A percentile compares a stretch with the other conserved stretches of the same genome.
Evolutionary conservation across 2,888 invertebrate genomes (phyloP).

Genomic region (Mesorhabditis sp.): DNA sequence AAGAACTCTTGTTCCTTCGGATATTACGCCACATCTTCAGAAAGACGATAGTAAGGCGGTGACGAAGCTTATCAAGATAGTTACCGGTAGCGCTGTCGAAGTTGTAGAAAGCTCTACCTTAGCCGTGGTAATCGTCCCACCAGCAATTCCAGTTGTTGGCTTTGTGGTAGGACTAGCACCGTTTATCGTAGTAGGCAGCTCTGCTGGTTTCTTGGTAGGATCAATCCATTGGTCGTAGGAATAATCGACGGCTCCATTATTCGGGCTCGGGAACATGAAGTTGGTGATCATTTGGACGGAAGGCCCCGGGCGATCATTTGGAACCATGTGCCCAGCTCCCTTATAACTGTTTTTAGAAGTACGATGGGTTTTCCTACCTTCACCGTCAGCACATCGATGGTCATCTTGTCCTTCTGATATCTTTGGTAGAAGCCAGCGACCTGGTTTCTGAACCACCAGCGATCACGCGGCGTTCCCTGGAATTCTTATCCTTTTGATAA

Average conservation of each 20-base stretch:
- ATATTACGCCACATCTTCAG: no score
- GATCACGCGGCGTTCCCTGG: constrained; percentile 20
- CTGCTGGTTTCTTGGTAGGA: not conserved
- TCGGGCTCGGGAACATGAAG: constrained; percentile 18
- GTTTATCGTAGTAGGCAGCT: not conserved
- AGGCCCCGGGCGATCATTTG: constrained; percentile 31
- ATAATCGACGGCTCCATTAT: constrained; percentile 19
- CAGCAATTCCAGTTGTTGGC: no score
- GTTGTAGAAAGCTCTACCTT: no score
- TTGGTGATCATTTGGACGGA: constrained; percentile 34
- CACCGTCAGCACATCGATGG: constrained; percentile 45
- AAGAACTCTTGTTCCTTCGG: no score
- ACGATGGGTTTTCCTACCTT: constrained; percentile 21
- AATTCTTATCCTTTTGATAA: constrained; percentile 8
- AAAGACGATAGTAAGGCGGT: no score
- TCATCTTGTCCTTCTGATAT: constrained; percentile 29
- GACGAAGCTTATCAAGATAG: no score
- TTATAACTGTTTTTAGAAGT: not conserved
- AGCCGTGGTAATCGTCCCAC: no score
- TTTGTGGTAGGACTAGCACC: no score
- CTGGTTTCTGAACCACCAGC: constrained; percentile 39
- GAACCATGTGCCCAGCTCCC: constrained; percentile 37
- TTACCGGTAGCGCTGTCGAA: no score
- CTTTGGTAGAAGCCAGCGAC: constrained; percentile 43
- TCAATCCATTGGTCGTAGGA: constrained; percentile 16